These are phyloP conservation scores for Lepus europaeus DNA, from an alignment of 2,113 vertebrate species.

Conservation along the genomic window DNA sequence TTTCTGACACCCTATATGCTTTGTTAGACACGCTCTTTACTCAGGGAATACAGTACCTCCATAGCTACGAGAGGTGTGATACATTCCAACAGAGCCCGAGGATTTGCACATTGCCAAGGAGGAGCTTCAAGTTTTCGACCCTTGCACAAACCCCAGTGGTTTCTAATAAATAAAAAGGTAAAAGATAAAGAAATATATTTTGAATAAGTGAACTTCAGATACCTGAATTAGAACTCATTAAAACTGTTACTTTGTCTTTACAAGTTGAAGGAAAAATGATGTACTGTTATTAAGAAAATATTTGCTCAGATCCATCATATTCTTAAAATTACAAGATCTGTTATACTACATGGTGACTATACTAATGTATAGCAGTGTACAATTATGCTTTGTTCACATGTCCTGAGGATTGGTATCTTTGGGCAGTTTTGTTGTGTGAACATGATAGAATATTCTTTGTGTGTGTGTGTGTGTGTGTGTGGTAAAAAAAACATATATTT, in stretches of 20 bases:
- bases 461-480: too few relatives aligned
- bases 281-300: slow-evolving; percentile 41
- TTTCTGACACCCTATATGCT: not conserved
- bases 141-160: slow-evolving; percentile 97
- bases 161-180: slow-evolving; percentile 95
- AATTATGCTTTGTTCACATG: not conserved
- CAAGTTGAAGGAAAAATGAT: not conserved
- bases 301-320: not conserved
- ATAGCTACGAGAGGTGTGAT: slow-evolving; percentile 95
- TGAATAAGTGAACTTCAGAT: not conserved
- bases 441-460: not conserved
- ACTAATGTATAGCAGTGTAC: not conserved
- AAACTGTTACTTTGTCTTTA: too few relatives aligned
- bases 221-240: too few relatives aligned
- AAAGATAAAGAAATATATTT: slow-evolving; percentile 46
- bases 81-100: slow-evolving; percentile 92
- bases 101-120: slow-evolving; percentile 89
- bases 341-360: not conserved
- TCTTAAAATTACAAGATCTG: slow-evolving; percentile 9
- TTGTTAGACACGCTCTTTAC: slow-evolving; percentile 88
- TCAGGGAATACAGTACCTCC: slow-evolving; percentile 92
- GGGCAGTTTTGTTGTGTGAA: not conserved
- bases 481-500: too few relatives aligned
- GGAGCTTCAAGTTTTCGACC: slow-evolving; percentile 93
- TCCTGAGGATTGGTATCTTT: not conserved